Evolutionary conservation across 2,888 invertebrate genomes (phyloP).

Genomic region (Sthenelais limicola): DNA sequence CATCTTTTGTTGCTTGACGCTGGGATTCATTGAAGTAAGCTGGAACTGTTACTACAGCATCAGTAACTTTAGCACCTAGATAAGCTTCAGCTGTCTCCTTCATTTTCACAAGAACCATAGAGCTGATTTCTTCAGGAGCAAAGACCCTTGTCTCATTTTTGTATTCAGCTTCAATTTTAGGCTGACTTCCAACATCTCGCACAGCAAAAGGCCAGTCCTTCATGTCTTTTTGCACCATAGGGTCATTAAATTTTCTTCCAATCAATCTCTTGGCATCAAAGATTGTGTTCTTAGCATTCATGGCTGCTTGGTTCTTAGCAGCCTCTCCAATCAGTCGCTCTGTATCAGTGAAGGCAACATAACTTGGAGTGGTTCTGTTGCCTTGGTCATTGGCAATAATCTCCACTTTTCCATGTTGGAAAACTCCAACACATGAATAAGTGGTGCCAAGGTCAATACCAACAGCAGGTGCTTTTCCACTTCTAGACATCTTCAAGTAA

Average conservation of each 20-base stretch:
- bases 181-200: slow-evolving; percentile 56
- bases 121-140: slow-evolving; percentile 91
- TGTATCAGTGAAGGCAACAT: slow-evolving; percentile 79
- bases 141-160: slow-evolving; percentile 86
- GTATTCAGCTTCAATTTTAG: slow-evolving; percentile 66
- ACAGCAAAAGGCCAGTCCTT: slow-evolving; percentile 57
- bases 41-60: slow-evolving; percentile 65
- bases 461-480: slow-evolving; percentile 74
- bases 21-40: slow-evolving; percentile 72
- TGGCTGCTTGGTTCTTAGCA: slow-evolving; percentile 71
- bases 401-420: slow-evolving; percentile 73
- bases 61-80: slow-evolving; percentile 76
- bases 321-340: slow-evolving; percentile 72
- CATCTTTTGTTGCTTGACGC: slow-evolving; percentile 76
- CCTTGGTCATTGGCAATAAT: slow-evolving; percentile 75
- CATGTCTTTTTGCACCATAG: slow-evolving; percentile 52
- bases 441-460: slow-evolving; percentile 92
- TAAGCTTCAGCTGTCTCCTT: slow-evolving; percentile 76
- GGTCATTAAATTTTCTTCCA: slow-evolving; percentile 52
- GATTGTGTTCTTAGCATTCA: slow-evolving; percentile 51
- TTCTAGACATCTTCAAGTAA: too few species aligned
- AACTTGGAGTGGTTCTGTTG: slow-evolving; percentile 80
- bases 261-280: slow-evolving; percentile 55
- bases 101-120: slow-evolving; percentile 94
- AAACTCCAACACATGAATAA: slow-evolving; percentile 76